These are phyloP conservation scores for Puma concolor DNA, from an alignment of 2,113 vertebrate species.

Conservation along the genomic window DNA sequence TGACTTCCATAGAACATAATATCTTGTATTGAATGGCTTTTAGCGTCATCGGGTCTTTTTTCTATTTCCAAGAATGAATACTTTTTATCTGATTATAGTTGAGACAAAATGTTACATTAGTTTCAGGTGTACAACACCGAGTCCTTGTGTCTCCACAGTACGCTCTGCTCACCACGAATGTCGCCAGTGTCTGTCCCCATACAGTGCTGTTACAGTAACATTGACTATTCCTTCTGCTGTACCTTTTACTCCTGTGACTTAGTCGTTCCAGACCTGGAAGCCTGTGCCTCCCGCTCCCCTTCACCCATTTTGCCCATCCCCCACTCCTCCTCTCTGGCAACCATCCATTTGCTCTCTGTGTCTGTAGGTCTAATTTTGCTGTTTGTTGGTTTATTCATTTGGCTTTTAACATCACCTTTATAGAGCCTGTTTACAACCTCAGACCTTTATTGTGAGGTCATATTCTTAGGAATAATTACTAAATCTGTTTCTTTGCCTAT, in stretches of 20 bases:
- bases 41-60: not conserved
- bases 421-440: not conserved
- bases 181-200: not conserved
- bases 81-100: not conserved
- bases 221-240: not conserved
- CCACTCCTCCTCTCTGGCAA: not conserved
- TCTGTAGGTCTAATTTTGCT: not conserved
- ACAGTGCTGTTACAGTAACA: not conserved
- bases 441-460: not conserved
- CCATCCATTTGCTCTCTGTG: not conserved
- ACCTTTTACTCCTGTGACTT: not conserved
- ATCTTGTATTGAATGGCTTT: not conserved
- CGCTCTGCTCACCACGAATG: not conserved
- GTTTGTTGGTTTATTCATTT: not conserved
- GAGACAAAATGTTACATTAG: not conserved
- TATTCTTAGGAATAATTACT: not conserved
- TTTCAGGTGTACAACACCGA: not conserved
- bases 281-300: not conserved
- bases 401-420: not conserved
- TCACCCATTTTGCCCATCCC: not conserved
- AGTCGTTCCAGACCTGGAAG: not conserved
- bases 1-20: conserved; percentile 35
- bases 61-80: not conserved
- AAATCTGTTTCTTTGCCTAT: not conserved
- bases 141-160: not conserved